A percentile compares a stretch with the other conserved stretches of the same genome.
These are phyloP conservation scores for Emydura subglobosa DNA, from an alignment of 2,113 vertebrate genomes.

Conservation along the genomic window DNA sequence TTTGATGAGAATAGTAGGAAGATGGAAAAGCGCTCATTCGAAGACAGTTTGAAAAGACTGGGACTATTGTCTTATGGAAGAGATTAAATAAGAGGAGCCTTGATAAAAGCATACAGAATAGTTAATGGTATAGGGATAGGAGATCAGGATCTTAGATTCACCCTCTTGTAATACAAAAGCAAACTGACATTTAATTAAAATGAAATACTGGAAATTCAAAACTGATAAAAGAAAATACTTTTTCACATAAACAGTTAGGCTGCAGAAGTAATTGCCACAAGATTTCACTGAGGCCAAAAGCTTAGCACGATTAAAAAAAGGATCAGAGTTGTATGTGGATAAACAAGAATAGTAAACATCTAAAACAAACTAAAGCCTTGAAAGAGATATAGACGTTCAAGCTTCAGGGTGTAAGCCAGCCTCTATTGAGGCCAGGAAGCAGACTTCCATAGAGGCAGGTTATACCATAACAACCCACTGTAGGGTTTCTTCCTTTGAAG, in stretches of 20 bases:
- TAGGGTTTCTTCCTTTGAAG: neutral
- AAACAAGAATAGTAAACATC: neutral
- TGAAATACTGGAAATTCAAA: neutral
- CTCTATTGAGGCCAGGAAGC: fast-evolving
- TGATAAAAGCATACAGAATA: neutral
- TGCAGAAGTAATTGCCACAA: neutral
- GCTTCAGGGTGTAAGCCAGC: neutral
- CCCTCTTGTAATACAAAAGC: neutral
- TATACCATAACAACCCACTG: neutral
- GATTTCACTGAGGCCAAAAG: slow-evolving; percentile 1
- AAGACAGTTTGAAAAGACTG: neutral
- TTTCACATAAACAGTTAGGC: neutral
- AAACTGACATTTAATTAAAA: neutral
- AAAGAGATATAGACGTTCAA: neutral
- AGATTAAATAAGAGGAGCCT: neutral
- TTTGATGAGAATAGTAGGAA: neutral
- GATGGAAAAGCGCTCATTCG: neutral
- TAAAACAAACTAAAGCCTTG: neutral
- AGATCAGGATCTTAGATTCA: slow-evolving; percentile 18
- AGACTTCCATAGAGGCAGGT: neutral
- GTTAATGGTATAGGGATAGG: neutral
- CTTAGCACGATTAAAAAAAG: neutral
- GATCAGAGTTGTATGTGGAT: neutral
- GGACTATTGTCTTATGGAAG: neutral
- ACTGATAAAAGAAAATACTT: neutral